These are phyloP conservation scores for Bombus impatiens DNA, from an alignment of 1,140 invertebrate species.

Conservation along the genomic window DNA sequence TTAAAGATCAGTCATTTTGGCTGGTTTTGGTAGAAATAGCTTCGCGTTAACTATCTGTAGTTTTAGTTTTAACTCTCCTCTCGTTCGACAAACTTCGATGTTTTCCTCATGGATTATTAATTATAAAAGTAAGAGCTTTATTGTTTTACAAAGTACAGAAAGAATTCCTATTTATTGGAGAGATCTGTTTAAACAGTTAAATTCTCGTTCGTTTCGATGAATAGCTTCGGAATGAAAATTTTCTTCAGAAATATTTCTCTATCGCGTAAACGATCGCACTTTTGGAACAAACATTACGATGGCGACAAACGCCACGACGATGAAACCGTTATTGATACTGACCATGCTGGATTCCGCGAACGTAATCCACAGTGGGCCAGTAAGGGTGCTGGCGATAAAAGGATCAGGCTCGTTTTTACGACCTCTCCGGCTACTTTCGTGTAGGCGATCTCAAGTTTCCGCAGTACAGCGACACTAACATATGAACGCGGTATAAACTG, in stretches of 20 bases:
- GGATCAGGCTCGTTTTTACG: conserved; percentile 78
- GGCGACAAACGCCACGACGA: conserved; percentile 48
- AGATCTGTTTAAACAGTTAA: too few relatives aligned
- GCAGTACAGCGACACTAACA: conserved; percentile 35
- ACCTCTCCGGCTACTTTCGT: conserved; percentile 64
- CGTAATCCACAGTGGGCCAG: conserved; percentile 74
- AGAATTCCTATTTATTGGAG: too few relatives aligned
- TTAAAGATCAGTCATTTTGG: too few relatives aligned
- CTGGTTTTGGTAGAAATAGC: too few relatives aligned
- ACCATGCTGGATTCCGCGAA: conserved; percentile 67
- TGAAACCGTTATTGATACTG: conserved; percentile 77
- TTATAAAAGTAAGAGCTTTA: not conserved
- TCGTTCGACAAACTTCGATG: too few relatives aligned
- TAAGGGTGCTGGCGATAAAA: conserved; percentile 76
- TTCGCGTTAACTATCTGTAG: too few relatives aligned
- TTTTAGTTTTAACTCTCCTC: too few relatives aligned
- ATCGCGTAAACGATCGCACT: too few relatives aligned
- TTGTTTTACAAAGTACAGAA: too few relatives aligned
- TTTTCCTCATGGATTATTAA: too few relatives aligned
- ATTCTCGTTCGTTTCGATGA: not conserved
- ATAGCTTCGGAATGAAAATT: not conserved
- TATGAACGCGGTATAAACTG: conserved; percentile 21
- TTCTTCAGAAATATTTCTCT: not conserved
- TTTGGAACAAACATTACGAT: conserved; percentile 1
- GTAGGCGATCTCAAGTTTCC: conserved; percentile 55